Conservation (phyloP, 2,888 invertebrate species). For the Alviniconcha strummeri region DNA sequence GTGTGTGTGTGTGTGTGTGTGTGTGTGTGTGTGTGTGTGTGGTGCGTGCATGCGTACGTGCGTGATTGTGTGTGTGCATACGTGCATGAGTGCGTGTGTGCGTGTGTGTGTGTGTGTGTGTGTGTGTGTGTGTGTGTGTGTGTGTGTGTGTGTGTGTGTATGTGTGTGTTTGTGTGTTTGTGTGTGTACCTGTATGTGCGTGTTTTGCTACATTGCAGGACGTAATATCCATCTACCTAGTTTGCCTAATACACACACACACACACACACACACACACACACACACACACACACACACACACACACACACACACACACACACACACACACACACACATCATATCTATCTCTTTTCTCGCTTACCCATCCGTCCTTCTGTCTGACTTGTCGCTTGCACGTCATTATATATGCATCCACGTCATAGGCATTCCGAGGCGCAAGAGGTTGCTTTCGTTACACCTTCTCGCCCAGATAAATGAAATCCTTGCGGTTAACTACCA, state of each 20-base stretch:
- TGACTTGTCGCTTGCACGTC: no score
- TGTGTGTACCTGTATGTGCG: neutral
- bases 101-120: neutral
- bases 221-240: neutral
- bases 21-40: neutral
- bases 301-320: neutral
- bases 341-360: neutral
- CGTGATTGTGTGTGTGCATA: neutral
- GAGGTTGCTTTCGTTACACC: neutral
- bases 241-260: neutral
- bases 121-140: neutral
- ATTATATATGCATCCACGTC: no score
- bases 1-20: neutral
- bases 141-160: neutral
- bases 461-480: no score
- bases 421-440: neutral
- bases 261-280: neutral
- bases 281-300: neutral
- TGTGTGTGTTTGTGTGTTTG: slow-evolving; percentile 5
- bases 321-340: neutral
- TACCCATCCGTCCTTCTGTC: no score
- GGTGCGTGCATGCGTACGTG: neutral
- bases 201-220: neutral
- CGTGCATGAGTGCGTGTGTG: neutral
- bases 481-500: no score